Conservation (phyloP, 2,797 vertebrate species). For the Orientallactaga sibirica region DNA sequence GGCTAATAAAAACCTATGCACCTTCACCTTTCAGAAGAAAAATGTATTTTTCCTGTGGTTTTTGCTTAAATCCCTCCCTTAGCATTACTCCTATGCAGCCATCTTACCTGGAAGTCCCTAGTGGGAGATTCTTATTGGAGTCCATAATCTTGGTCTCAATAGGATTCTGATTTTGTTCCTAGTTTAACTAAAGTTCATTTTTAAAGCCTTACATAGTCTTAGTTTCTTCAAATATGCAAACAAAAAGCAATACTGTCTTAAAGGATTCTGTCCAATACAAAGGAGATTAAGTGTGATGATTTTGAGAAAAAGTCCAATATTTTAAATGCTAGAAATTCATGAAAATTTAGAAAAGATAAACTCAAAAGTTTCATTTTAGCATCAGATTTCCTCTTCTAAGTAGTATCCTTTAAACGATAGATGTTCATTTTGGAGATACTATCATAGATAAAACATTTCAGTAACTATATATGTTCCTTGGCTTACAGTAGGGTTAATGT, state of each 20-base stretch:
- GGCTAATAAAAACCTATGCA: no score
- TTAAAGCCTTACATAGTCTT: background rate
- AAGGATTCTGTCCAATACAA: conserved; percentile 49
- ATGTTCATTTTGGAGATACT: conserved; percentile 34
- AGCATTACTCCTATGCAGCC: no score
- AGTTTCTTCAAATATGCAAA: conserved; percentile 51
- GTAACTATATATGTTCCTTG: background rate
- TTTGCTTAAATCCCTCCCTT: no score
- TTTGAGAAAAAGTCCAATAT: conserved; percentile 19
- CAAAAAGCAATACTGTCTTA: background rate
- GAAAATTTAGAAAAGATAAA: conserved; percentile 41
- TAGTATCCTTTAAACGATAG: conserved; percentile 7
- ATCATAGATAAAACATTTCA: conserved; percentile 54
- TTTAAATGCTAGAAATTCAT: background rate
- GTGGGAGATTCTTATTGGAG: no score
- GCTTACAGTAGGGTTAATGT: background rate
- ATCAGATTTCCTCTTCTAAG: conserved; percentile 51
- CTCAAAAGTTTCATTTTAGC: background rate
- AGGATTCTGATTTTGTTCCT: no score
- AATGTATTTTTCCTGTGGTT: no score
- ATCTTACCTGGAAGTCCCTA: no score
- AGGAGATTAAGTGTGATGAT: conserved; percentile 46
- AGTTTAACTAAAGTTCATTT: no score
- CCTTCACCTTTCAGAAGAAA: no score
- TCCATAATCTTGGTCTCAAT: no score